Base-by-base conservation (phyloP, 2,888 invertebrate genomes). In the Hanleya hanleyi region DNA sequence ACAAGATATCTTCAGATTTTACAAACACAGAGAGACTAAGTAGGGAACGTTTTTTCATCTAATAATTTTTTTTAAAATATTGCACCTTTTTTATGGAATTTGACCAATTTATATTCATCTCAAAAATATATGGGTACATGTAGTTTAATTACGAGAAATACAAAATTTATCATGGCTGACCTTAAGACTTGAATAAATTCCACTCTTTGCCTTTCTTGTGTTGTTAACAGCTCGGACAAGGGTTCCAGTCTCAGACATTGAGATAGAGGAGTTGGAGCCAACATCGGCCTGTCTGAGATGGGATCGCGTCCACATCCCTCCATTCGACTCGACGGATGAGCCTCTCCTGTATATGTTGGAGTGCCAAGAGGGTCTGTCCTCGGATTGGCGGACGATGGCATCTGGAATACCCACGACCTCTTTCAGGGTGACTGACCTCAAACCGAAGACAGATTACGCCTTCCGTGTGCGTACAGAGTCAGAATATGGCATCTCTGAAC, bases 391-490 rank as follows among this genome's bases (percentile, higher is more conserved):
- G 12, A 82, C 87, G 15, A 75, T 89, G 36, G 88, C 85, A 29
- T 82, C 83, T 38, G 89, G 89, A n/a, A 66, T 89, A 4, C 86
- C 87, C 3, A 84, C 83, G 22, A 86, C 86, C 0, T 73, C 81
- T 22, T 87, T 85, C 77, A 76, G 84, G 29, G 79, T 88, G 15
- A 80, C 83, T 41, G 84, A 85, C 71, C 81, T 87, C 26, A 75
- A 79, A 9, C 81, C 86, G 35, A 78, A 82, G 6, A 93, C 96
- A 77, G 98, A 98, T 91, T 99, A 99, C 92, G 95, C 95, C 90
- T 97, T 98, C 93, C 93, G 99, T 75, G 94, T 99, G 41, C 93
- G 98, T 41, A 98, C 98, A 6, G 97, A 98, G 89, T 98, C 98
- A 91, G 96, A 96, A 90, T 96, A 95, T 89, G 98, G 98, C 65